Evolutionary conservation across 2,797 vertebrate genomes (phyloP).

Genomic region (Danio choprae): DNA sequence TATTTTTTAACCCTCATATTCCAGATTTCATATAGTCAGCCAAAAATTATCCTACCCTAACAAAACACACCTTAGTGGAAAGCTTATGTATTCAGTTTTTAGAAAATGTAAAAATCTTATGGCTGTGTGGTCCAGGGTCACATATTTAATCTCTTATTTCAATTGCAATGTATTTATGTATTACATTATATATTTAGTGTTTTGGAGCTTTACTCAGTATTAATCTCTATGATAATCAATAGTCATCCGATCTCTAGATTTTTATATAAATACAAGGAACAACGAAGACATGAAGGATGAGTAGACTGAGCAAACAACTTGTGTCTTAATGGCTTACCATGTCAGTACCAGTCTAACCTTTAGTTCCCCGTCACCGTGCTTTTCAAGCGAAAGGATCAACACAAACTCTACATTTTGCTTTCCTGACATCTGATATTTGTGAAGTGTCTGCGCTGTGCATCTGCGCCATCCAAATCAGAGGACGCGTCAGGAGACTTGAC

Average conservation of each 20-base stretch:
- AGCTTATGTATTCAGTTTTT: neutral
- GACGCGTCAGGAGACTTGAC: conserved; percentile 23
- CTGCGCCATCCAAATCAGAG: conserved; percentile 26
- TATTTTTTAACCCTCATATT: too few species aligned
- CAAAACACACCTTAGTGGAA: neutral
- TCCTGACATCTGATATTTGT: conserved; percentile 43
- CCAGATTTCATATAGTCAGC: too few species aligned
- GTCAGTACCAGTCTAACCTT: neutral
- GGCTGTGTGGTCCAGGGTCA: neutral
- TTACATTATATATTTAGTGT: neutral
- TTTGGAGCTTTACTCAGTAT: neutral
- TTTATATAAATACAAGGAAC: neutral
- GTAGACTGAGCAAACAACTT: neutral
- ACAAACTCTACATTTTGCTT: conserved; percentile 42
- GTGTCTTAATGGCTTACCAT: neutral
- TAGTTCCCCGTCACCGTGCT: neutral
- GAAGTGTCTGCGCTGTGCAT: conserved; percentile 24
- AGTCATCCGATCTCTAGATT: too few species aligned
- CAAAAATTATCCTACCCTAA: neutral
- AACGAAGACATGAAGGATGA: neutral
- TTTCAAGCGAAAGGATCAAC: conserved; percentile 11
- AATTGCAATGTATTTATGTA: neutral
- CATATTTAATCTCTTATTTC: neutral
- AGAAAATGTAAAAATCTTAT: neutral
- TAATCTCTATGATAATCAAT: too few species aligned